A percentile compares a stretch with the other conserved stretches of the same genome.
These are phyloP conservation scores for Tiaroga cobitis DNA, from an alignment of 2,797 vertebrate genomes.

Conservation along the genomic window DNA sequence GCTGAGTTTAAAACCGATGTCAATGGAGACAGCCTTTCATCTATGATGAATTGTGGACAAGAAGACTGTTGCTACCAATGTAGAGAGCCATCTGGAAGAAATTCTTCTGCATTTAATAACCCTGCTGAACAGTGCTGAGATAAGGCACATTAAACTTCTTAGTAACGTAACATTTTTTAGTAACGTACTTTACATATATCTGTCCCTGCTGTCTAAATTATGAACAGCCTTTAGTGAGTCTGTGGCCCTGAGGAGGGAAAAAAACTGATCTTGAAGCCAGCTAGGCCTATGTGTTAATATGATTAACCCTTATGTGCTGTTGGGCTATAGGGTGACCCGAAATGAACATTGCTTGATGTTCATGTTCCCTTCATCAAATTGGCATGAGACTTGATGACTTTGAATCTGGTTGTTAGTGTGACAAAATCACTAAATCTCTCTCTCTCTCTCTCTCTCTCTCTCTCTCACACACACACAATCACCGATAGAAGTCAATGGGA, in stretches of 20 bases:
- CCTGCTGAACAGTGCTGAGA: background rate
- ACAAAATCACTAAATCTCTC: too few relatives aligned
- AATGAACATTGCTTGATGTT: too few relatives aligned
- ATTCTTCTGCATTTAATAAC: background rate
- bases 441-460: too few relatives aligned
- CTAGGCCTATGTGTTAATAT: background rate
- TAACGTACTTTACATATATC: background rate
- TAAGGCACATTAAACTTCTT: background rate
- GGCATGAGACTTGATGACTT: background rate
- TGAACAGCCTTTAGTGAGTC: background rate
- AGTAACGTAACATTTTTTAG: too few relatives aligned
- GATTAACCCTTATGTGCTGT: too few relatives aligned
- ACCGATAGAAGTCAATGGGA: too few relatives aligned
- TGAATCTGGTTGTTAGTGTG: background rate
- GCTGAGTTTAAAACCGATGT: background rate
- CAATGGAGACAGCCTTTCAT: background rate
- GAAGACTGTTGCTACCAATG: too few relatives aligned
- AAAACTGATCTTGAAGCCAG: background rate
- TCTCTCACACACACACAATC: too few relatives aligned
- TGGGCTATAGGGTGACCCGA: too few relatives aligned
- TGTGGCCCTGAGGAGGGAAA: background rate
- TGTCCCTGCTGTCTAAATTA: background rate
- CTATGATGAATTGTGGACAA: conserved; percentile 4
- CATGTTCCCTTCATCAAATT: too few relatives aligned
- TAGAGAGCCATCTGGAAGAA: background rate